phyloP scores from a whole-genome alignment of 30 jellyfish, hydroid and myxozoan genomes.

The Hydractinia symbiolongicarpus region DNA sequence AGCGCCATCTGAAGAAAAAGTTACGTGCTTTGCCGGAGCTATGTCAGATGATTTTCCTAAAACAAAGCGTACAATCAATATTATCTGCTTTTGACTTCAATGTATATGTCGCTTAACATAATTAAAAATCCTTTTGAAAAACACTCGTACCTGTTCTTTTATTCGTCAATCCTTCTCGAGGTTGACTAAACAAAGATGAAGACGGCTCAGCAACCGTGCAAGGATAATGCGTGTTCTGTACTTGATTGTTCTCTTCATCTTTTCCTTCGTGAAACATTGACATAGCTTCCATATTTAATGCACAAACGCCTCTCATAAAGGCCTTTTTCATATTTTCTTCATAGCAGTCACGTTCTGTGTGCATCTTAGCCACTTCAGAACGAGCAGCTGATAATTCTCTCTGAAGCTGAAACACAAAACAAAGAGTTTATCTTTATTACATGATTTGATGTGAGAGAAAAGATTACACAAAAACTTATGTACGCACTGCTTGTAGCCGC shows the following conservation, averaged over 20 bases:
- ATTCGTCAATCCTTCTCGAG: background rate
- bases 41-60: too few relatives aligned
- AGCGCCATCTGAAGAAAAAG: too few relatives aligned
- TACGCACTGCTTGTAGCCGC: conserved; percentile 73
- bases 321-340: conserved; percentile 97
- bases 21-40: too few relatives aligned
- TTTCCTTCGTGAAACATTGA: conserved; percentile 64
- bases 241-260: conserved; percentile 20
- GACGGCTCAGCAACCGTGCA: background rate
- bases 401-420: conserved; percentile 52
- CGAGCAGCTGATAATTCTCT: conserved; percentile 63
- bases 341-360: conserved; percentile 73
- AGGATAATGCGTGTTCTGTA: background rate
- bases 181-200: background rate
- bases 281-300: conserved; percentile 97
- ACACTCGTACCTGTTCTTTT: background rate
- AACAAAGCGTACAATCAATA: too few relatives aligned
- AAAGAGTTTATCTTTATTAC: background rate
- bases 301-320: conserved; percentile 96
- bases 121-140: background rate
- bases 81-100: too few relatives aligned
- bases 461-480: background rate
- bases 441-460: background rate
- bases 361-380: conserved; percentile 76
- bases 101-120: too few relatives aligned